Conservation (phyloP, 2,888 invertebrate genomes). For the Lymantria dispar region DNA sequence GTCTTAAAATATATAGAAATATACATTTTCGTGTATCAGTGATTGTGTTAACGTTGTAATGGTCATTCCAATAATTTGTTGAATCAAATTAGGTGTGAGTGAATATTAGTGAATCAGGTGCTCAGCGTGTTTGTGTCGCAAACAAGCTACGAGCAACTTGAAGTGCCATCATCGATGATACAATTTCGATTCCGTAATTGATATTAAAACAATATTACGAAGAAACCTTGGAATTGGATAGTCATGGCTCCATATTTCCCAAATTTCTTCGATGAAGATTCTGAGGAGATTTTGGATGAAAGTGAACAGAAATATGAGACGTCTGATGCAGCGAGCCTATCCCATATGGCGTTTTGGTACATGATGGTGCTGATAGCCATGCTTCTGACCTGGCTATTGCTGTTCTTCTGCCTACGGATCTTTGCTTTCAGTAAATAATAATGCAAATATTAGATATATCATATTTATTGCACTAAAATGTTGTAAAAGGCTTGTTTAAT, state of each 20-base stretch:
- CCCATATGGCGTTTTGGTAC: constrained; percentile 66
- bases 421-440: constrained; percentile 51
- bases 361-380: constrained; percentile 55
- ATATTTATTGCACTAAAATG: too few relatives aligned
- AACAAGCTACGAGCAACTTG: constrained; percentile 20
- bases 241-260: constrained; percentile 64
- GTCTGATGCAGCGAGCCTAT: constrained; percentile 31
- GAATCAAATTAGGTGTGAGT: constrained; percentile 52
- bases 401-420: constrained; percentile 63
- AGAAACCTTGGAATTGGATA: background rate
- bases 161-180: background rate
- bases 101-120: constrained; percentile 11
- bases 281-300: constrained; percentile 10
- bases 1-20: constrained; percentile 14
- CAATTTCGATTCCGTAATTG: background rate
- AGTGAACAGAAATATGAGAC: constrained; percentile 23
- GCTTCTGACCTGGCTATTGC: constrained; percentile 60
- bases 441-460: background rate
- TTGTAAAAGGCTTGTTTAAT: too few relatives aligned
- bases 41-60: background rate
- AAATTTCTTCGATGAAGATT: constrained; percentile 17
- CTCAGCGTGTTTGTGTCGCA: constrained; percentile 24
- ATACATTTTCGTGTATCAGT: constrained; percentile 4
- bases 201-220: background rate
- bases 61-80: constrained; percentile 56